phyloP scores from a whole-genome alignment of 2,888 invertebrate genomes.

The Anorthoa munda region DNA sequence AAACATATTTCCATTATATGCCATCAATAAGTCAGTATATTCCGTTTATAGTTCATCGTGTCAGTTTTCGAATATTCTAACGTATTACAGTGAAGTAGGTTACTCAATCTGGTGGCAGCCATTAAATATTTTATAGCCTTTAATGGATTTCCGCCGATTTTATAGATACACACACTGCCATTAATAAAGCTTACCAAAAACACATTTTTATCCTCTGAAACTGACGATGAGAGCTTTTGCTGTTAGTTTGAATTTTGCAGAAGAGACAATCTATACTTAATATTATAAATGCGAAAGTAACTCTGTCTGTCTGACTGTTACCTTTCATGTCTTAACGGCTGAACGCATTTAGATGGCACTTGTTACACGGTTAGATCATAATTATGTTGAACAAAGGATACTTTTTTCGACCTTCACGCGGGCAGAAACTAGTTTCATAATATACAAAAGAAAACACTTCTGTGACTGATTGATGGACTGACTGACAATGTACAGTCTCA shows the following conservation, averaged over 20 bases:
- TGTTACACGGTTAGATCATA: no score
- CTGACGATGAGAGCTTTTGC: neutral
- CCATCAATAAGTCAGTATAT: neutral
- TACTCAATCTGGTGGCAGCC: conserved; percentile 33
- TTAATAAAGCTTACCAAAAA: conserved; percentile 39
- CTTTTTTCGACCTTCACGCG: no score
- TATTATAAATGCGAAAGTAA: no score
- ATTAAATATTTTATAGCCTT: conserved; percentile 54
- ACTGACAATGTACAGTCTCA: neutral
- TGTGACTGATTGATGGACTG: neutral
- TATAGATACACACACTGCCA: conserved; percentile 29
- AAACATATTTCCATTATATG: neutral
- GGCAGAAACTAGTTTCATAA: no score
- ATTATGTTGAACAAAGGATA: no score
- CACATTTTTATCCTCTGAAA: conserved; percentile 15
- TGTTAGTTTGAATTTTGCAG: neutral
- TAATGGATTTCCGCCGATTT: conserved; percentile 51
- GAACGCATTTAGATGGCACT: no score
- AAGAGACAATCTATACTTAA: neutral
- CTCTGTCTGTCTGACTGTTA: no score
- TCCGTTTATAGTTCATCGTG: conserved; percentile 1
- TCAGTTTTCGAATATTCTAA: conserved; percentile 32
- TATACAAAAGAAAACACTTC: neutral
- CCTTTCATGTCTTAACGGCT: no score
- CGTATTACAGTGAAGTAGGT: conserved; percentile 28